A percentile compares a stretch with the other conserved stretches of the same genome.
Conservation (phyloP, 2,797 vertebrate genomes). For the Trematomus bernacchii region DNA sequence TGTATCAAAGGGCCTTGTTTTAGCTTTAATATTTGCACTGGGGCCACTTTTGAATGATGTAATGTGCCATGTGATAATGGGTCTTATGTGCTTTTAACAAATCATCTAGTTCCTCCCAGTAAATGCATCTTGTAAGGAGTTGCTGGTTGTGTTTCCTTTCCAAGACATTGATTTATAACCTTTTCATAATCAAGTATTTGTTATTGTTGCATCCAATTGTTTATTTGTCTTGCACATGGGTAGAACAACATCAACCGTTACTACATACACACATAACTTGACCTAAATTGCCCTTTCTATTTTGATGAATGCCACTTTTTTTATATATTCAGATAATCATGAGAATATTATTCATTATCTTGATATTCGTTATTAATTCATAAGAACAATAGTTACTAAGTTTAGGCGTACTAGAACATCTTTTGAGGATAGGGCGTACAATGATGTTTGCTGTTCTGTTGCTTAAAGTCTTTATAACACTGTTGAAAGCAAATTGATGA, state of each 20-base stretch:
- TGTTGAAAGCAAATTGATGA: background rate
- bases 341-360: background rate
- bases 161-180: conserved; percentile 88
- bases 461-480: background rate
- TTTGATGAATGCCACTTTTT: background rate
- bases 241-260: background rate
- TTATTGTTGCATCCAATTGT: conserved; percentile 20
- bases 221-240: background rate
- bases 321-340: background rate
- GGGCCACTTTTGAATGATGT: conserved; percentile 91
- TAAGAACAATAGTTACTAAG: background rate
- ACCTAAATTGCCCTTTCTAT: background rate
- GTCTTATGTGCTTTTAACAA: conserved; percentile 94
- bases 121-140: conserved; percentile 84
- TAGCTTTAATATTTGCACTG: conserved; percentile 78
- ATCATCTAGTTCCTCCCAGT: conserved; percentile 80
- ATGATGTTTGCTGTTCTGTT: background rate
- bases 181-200: conserved; percentile 89
- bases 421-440: background rate
- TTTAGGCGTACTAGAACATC: background rate
- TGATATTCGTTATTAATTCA: background rate
- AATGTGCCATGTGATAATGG: conserved; percentile 91
- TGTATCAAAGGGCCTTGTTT: conserved; percentile 78
- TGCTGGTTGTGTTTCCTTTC: conserved; percentile 80
- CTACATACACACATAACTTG: background rate